Base-by-base conservation (phyloP, 2,113 vertebrate species). In the Cygnus atratus region DNA sequence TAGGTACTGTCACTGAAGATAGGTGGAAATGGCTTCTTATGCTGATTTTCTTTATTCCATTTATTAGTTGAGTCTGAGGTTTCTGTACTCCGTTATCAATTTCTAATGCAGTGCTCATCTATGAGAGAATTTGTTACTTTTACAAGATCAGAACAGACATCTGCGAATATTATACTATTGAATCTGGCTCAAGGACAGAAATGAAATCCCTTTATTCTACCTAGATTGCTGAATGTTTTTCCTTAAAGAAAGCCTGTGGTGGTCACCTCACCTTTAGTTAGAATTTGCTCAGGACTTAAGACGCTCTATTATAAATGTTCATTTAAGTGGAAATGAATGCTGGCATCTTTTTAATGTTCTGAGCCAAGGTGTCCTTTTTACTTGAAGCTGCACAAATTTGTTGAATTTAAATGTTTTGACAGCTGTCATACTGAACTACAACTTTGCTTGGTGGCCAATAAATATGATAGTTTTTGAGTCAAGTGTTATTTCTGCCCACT, bases 1-100 rank as follows among this genome's bases (percentile, higher is more conserved):
- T 55, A 52, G 63, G 25, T 73, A 92, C 87, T 94, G 72, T 88
- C 90, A 46, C 59, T 62, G 62, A 91, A 91, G 95, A 74, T 48
- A 68, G 9, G 3, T 87, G 68, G 77, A 91, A 89, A 68, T 92
- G n/a, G 25, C 63, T 87, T 83, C 55, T 93, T 80, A 33, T 57
- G 54, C 37, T 74, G 55, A 79, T 92, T 46, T 83, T 52, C 50
- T 91, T 91, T 89, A 76, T 92, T 94, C 22, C 17, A 85, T 93
- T 78, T 94, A 44, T 85, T 82, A 31, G 66, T 70, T 57, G 50
- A 83, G 57, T 57, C 43, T 29, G 37, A 84, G 43, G 10, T 82
- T 92, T 91, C 71, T 79, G 92, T 62, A 81, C 31, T 50, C 50
- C 58, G 13, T 72, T 90, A 86, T 63, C 65, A 43, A 43, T 82